Evolutionary conservation across 2,888 invertebrate genomes (phyloP), one percentile per base, ranked within the genome.

Genomic region (Dione juno): DNA sequence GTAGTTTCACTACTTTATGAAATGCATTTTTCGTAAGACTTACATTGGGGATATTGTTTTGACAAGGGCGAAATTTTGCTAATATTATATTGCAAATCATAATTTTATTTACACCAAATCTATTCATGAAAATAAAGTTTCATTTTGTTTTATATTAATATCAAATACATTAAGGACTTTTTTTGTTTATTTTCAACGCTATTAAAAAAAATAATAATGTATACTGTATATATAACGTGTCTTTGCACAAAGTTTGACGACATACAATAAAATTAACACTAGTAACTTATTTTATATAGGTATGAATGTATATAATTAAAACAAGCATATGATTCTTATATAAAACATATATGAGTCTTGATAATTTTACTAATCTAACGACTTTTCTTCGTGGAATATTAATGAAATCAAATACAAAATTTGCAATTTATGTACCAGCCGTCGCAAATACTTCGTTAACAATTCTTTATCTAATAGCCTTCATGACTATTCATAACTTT

Each of bases 21-120:
- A 68, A 77, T 78, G 77, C 78, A 79, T 77, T 81, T 77, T 73
- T 75, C 74, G 57, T 41, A 68, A 69, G 74, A 70, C 69, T 71
- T 72, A 75, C 75, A 75, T 75, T 70, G 73, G 69, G 65, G 71
- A 63, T 69, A 61, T 70, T 71, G 61, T 64, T 50, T 37, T 13
- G 40, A 61, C 43, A 28, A 21, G 41, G 59, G 43, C 14, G 14
- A 21, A 43, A 21, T 59, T 28, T 53, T 37, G 7, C 2, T 19
- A 37, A n/a, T 37, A n/a, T 13, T 57, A 7, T 37, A 16, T 0
- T 57, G 16, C 57, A 16, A 40, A 40, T 37, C 37, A 11, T 40
- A n/a, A 11, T n/a, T 53, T 54, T n/a, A n/a, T 16, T 37, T 37
- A 37, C 16, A 48, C 3, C 10, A 48, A 16, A 16, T 7, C 9